Conservation (phyloP, 2,888 invertebrate species). For the Urechis unicinctus region DNA sequence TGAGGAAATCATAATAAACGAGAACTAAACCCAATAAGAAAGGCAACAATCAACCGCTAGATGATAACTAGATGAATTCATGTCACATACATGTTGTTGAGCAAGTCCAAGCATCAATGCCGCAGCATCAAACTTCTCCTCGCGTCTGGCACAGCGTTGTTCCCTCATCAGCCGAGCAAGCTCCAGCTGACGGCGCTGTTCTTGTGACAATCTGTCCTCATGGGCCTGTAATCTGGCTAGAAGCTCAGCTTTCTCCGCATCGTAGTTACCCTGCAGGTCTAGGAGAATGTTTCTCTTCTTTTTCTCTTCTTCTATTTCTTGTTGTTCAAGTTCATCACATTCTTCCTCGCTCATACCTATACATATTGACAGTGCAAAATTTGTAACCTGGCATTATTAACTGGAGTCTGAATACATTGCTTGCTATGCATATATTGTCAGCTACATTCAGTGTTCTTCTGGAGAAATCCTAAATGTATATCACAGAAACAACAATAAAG, state of each 20-base stretch:
- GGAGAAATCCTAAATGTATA: no score
- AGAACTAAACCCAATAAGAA: no score
- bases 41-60: no score
- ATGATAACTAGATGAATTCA: constrained; percentile 21
- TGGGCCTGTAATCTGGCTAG: constrained; percentile 24
- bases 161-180: constrained; percentile 16
- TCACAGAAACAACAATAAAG: no score
- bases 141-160: constrained; percentile 4
- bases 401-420: no score
- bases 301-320: not conserved
- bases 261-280: not conserved
- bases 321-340: not conserved
- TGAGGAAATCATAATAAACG: no score
- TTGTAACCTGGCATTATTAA: not conserved
- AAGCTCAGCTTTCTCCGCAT: constrained; percentile 33
- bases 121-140: constrained; percentile 17
- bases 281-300: not conserved
- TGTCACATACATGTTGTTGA: constrained; percentile 31
- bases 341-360: not conserved
- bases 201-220: constrained; percentile 24
- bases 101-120: constrained; percentile 18
- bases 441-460: no score
- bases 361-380: not conserved
- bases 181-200: constrained; percentile 23
- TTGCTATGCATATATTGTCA: no score